Evolutionary conservation across 1,140 invertebrate genomes (phyloP), one percentile per base, ranked within the genome.

Genomic region (Calephelis virginiensis): DNA sequence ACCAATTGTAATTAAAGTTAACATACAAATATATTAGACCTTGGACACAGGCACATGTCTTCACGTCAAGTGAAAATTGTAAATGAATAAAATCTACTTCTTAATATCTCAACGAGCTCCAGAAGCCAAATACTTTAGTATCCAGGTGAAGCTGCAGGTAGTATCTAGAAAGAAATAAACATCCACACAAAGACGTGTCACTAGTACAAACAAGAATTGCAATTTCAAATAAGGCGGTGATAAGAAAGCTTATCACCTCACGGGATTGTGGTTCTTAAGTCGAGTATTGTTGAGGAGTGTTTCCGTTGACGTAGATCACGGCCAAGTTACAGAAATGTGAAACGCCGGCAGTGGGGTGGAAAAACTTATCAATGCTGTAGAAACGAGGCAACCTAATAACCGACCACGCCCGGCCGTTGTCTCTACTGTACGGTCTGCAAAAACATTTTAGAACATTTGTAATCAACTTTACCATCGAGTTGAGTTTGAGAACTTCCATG

Each of bases 301-400:
- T 56, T 56, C 53, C 53, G 17, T 6, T 56, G 4, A 11, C 17
- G 17, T 9, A 53, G 53, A 56, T 53, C 50, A 48, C 62, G 38
- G 45, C 59, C 61, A 8, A 14, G 46, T 59, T 60, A 14, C 28
- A 48, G 40, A 61, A 63, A 70, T 72, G 70, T 72, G 67, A 71
- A 71, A 71, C 64, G 59, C n/a, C 14, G 13, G 66, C 64, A 71
- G 69, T 62, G 64, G 62, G 62, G 47, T 71, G 67, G 69, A 68
- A 74, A 74, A 72, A 72, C 66, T 56, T 74, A 72, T 69, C 72
- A 74, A 74, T 74, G 73, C 63, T 74, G 66, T 68, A 74, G 73
- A 74, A 74, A 74, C 73, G 64, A 64, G 64, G 69, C 68, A 43
- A 49, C 45, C 47, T 69, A 69, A 68, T 65, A 53, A 70, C 53